These are phyloP conservation scores for Nephrocerus scutellatus DNA, from an alignment of 2,888 invertebrate species.

Conservation along the genomic window DNA sequence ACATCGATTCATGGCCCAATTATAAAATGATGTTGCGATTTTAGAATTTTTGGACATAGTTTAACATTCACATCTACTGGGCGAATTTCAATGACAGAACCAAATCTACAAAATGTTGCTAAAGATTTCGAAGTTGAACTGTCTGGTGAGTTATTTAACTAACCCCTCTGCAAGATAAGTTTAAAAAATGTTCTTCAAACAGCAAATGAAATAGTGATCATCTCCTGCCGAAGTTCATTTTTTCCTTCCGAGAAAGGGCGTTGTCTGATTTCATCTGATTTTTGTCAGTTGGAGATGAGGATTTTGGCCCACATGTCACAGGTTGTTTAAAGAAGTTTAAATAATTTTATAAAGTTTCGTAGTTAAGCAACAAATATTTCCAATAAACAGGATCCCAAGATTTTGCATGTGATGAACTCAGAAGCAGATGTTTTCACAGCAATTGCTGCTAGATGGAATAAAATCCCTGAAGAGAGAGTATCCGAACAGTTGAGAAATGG, in stretches of 20 bases:
- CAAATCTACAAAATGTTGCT: slow-evolving; percentile 87
- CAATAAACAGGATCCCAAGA: slow-evolving; percentile 53
- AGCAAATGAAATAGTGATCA: slow-evolving; percentile 27
- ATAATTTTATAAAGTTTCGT: neutral
- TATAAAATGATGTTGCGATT: slow-evolving; percentile 18
- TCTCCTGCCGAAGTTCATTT: slow-evolving; percentile 62
- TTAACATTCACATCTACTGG: slow-evolving; percentile 69
- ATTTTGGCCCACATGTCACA: slow-evolving; percentile 84
- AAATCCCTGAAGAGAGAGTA: slow-evolving; percentile 61
- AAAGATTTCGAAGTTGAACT: slow-evolving; percentile 65
- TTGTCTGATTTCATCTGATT: slow-evolving; percentile 84
- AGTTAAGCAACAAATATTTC: neutral
- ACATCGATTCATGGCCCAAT: neutral
- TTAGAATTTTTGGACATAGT: slow-evolving; percentile 60
- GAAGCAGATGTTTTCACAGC: slow-evolving; percentile 73
- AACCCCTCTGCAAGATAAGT: neutral
- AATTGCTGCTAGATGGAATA: slow-evolving; percentile 81
- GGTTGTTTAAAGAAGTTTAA: slow-evolving; percentile 13
- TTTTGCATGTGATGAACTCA: slow-evolving; percentile 61
- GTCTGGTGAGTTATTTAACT: slow-evolving; percentile 14
- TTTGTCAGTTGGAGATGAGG: slow-evolving; percentile 91
- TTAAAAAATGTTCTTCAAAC: neutral
- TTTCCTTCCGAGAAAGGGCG: slow-evolving; percentile 51
- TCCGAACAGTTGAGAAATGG: slow-evolving; percentile 72
- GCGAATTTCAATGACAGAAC: slow-evolving; percentile 84